Conservation (phyloP, 2,888 invertebrate genomes). For the Magallana nippona region DNA sequence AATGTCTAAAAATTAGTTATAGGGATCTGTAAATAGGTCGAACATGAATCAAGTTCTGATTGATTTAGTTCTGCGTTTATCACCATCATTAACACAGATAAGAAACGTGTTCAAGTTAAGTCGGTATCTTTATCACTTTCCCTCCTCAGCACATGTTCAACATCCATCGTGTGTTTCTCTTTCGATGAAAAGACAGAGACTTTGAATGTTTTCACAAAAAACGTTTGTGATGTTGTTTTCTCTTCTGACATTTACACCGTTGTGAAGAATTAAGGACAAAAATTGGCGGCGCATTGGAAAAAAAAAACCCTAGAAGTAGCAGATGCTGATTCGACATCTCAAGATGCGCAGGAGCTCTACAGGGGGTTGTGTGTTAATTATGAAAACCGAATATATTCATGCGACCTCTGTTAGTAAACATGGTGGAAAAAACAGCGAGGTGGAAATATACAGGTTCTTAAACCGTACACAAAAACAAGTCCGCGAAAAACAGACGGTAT, state of each 20-base stretch:
- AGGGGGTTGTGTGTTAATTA: conserved; percentile 12
- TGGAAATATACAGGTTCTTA: too few species aligned
- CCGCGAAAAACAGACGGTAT: conserved; percentile 28
- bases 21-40: background rate
- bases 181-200: background rate
- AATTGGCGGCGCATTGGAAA: background rate
- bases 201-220: conserved; percentile 16
- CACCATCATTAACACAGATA: conserved; percentile 9
- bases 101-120: background rate
- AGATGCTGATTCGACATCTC: background rate
- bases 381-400: background rate
- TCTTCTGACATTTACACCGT: conserved; percentile 19
- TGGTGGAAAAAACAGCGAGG: background rate
- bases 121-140: conserved; percentile 4
- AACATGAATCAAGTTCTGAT: background rate
- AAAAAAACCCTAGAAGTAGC: background rate
- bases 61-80: background rate
- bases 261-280: background rate
- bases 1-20: background rate
- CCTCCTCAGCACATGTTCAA: conserved; percentile 12
- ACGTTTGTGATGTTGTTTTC: background rate
- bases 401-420: conserved; percentile 25
- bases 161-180: background rate
- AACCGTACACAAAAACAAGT: background rate
- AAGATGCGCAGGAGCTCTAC: background rate